These are phyloP conservation scores for Lasioglossum vierecki DNA, from an alignment of 2,888 invertebrate genomes.

Conservation along the genomic window DNA sequence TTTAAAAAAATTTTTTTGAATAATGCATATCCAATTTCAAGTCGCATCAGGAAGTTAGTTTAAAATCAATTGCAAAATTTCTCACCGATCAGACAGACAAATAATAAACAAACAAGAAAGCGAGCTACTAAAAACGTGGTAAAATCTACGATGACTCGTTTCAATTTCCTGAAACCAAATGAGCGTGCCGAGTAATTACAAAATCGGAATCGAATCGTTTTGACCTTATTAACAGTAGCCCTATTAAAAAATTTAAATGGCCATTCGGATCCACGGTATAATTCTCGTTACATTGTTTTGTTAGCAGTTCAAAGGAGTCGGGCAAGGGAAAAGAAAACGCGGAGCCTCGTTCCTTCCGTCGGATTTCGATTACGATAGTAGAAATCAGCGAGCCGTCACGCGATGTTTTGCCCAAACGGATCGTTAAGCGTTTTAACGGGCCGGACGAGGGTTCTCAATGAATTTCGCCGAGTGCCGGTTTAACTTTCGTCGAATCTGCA, in stretches of 20 bases:
- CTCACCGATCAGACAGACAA: no score
- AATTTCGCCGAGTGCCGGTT: slow-evolving; percentile 18
- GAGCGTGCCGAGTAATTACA: neutral
- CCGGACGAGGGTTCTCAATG: slow-evolving; percentile 21
- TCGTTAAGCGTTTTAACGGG: slow-evolving; percentile 39
- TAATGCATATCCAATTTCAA: no score
- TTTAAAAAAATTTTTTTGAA: no score
- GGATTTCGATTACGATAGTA: slow-evolving; percentile 23
- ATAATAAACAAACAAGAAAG: no score
- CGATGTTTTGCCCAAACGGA: slow-evolving; percentile 24
- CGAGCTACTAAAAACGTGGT: no score
- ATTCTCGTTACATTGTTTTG: neutral
- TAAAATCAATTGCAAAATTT: no score
- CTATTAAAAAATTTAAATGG: neutral
- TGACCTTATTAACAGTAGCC: neutral
- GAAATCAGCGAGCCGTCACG: slow-evolving; percentile 27
- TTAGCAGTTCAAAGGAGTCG: neutral
- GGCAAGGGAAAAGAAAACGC: neutral
- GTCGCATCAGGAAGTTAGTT: neutral
- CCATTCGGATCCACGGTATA: neutral
- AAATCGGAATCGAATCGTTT: neutral
- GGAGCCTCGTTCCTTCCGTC: neutral
- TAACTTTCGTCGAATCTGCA: slow-evolving; percentile 41
- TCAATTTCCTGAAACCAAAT: neutral
- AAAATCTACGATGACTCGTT: neutral